Evolutionary conservation across 1,140 invertebrate species (phyloP).

Genomic region (Sinonovacula constricta): DNA sequence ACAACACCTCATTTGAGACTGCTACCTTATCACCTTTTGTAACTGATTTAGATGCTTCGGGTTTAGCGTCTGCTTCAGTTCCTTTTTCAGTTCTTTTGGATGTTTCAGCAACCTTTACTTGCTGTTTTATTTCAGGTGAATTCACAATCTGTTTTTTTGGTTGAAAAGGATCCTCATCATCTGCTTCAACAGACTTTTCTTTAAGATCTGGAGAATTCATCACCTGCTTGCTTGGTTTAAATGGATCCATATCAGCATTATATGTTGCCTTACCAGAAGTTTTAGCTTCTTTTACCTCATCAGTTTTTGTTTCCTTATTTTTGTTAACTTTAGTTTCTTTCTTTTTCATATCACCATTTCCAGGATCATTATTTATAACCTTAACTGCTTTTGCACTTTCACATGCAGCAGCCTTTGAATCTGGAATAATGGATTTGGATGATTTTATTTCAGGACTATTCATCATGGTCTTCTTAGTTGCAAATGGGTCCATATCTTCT

Average conservation of each 20-base stretch:
- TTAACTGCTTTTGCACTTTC: neutral
- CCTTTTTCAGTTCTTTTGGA: too few species aligned
- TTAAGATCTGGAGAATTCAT: neutral
- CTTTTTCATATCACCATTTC: neutral
- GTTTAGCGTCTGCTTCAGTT: too few species aligned
- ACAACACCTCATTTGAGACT: too few species aligned
- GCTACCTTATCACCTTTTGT: too few species aligned
- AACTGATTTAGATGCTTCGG: too few species aligned
- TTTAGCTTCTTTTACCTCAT: too few species aligned
- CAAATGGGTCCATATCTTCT: slow-evolving; percentile 40
- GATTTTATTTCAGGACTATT: slow-evolving; percentile 49
- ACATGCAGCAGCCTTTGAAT: neutral
- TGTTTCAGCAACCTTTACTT: too few species aligned
- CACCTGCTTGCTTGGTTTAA: too few species aligned
- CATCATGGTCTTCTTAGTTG: slow-evolving; percentile 35
- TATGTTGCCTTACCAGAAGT: too few species aligned
- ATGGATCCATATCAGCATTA: too few species aligned
- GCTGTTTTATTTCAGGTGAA: neutral
- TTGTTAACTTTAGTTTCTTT: neutral
- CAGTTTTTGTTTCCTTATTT: neutral
- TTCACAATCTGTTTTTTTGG: neutral
- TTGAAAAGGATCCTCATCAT: neutral
- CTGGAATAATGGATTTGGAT: too few species aligned
- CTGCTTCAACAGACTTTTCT: neutral
- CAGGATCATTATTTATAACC: too few species aligned